These are phyloP conservation scores for Xanthia icteritia DNA, from an alignment of 2,888 invertebrate genomes.

Conservation along the genomic window DNA sequence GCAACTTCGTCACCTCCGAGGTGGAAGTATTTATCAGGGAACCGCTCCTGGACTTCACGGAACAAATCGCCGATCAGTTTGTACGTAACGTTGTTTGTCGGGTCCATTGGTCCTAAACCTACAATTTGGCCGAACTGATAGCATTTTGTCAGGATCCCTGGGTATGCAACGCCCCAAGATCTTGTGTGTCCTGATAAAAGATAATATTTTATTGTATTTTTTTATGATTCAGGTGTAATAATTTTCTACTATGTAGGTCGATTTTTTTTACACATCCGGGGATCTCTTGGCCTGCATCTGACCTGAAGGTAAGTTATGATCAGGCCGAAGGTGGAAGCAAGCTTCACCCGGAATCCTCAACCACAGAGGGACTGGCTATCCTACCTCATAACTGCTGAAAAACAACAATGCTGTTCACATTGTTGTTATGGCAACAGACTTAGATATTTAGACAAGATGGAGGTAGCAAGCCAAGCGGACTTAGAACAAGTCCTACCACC, in stretches of 20 bases:
- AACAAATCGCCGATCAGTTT: conserved; percentile 92
- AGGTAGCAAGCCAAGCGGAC: no score
- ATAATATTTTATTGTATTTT: conserved; percentile 2
- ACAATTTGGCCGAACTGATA: conserved; percentile 81
- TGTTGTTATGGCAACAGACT: no score
- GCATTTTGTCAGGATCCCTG: conserved; percentile 94
- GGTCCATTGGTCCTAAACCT: conserved; percentile 95
- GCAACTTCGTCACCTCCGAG: conserved; percentile 98
- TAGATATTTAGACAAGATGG: no score
- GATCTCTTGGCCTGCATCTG: no score
- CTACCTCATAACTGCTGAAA: no score
- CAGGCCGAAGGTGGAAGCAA: no score
- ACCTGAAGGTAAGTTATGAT: no score
- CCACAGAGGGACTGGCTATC: no score
- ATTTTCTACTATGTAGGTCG: not conserved
- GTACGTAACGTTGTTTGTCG: conserved; percentile 92
- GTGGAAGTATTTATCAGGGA: conserved; percentile 96
- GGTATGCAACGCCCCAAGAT: conserved; percentile 95
- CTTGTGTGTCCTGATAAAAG: conserved; percentile 91
- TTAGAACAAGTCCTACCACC: no score
- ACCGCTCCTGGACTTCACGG: conserved; percentile 92
- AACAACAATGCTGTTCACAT: no score
- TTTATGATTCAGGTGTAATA: not conserved
- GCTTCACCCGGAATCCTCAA: no score
- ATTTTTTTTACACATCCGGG: no score